Percentiles rank a stretch among this genome's conserved stretches.
These are phyloP conservation scores for Stegophylla sp. DNA, from an alignment of 2,888 invertebrate species.

Conservation along the genomic window DNA sequence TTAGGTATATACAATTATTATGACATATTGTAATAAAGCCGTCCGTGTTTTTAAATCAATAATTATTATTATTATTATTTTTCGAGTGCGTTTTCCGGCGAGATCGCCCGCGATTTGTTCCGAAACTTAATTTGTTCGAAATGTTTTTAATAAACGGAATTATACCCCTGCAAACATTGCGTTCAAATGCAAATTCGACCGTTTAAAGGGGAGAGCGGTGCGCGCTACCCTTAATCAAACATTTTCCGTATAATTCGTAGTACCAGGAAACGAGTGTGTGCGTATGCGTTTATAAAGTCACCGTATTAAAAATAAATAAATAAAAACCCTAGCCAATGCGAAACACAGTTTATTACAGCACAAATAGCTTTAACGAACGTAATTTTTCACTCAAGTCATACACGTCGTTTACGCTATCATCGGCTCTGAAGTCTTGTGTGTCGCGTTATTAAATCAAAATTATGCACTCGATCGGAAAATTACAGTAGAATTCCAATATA, in stretches of 20 bases:
- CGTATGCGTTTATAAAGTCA: neutral
- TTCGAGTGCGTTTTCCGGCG: too few relatives aligned
- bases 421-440: too few relatives aligned
- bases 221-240: slow-evolving; percentile 2
- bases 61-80: too few relatives aligned
- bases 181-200: slow-evolving; percentile 33
- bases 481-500: too few relatives aligned
- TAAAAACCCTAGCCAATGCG: neutral
- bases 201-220: neutral
- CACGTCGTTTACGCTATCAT: too few relatives aligned
- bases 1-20: too few relatives aligned
- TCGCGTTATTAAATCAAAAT: too few relatives aligned
- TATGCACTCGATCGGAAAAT: too few relatives aligned
- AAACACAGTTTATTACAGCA: neutral
- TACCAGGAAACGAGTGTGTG: neutral
- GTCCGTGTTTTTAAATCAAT: too few relatives aligned
- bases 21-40: too few relatives aligned
- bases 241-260: neutral
- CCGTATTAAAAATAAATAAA: neutral
- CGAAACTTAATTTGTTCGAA: slow-evolving; percentile 21
- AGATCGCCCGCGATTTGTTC: neutral
- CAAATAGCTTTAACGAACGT: neutral
- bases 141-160: slow-evolving; percentile 42
- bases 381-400: neutral
- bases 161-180: neutral